Evolutionary conservation across 2,797 vertebrate genomes (phyloP).

Genomic region (Microchirus variegatus): DNA sequence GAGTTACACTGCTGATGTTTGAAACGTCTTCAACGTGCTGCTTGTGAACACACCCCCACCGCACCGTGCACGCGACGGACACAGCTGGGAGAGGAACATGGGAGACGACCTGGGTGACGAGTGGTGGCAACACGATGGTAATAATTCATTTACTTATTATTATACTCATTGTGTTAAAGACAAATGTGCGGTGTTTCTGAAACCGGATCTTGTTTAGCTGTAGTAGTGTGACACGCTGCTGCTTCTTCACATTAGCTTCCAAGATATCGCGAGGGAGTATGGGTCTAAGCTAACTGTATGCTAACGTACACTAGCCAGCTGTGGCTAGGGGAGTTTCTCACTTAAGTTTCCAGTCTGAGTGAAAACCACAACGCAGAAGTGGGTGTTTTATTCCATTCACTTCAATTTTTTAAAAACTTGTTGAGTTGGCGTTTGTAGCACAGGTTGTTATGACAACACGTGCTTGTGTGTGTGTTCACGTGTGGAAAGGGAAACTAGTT

Average conservation of each 20-base stretch:
- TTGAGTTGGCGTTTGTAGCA: not conserved
- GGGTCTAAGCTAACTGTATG: conserved; percentile 20
- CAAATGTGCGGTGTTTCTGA: not conserved
- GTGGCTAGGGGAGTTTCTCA: not conserved
- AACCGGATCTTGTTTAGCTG: not conserved
- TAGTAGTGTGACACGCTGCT: accelerated
- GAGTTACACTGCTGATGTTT: too few relatives aligned
- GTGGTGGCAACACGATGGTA: conserved; percentile 74
- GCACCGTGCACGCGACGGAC: too few relatives aligned
- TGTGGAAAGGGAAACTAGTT: not conserved
- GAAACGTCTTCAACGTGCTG: conserved; percentile 16
- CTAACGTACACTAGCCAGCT: conserved; percentile 42
- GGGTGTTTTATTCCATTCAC: not conserved
- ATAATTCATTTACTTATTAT: conserved; percentile 54
- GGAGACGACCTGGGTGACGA: conserved; percentile 81
- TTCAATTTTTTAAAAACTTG: not conserved
- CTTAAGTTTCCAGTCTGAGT: not conserved
- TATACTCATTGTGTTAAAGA: accelerated
- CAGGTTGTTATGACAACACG: conserved; percentile 27
- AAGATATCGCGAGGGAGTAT: not conserved
- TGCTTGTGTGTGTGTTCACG: conserved; percentile 15
- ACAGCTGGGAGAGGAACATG: conserved; percentile 53
- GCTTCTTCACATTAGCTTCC: not conserved
- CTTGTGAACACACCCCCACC: conserved; percentile 58
- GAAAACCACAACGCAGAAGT: not conserved